A percentile compares a stretch with the other conserved stretches of the same genome.
These are phyloP conservation scores for Yoshiicerus persimilis DNA, from an alignment of 1,140 invertebrate species.

Conservation along the genomic window DNA sequence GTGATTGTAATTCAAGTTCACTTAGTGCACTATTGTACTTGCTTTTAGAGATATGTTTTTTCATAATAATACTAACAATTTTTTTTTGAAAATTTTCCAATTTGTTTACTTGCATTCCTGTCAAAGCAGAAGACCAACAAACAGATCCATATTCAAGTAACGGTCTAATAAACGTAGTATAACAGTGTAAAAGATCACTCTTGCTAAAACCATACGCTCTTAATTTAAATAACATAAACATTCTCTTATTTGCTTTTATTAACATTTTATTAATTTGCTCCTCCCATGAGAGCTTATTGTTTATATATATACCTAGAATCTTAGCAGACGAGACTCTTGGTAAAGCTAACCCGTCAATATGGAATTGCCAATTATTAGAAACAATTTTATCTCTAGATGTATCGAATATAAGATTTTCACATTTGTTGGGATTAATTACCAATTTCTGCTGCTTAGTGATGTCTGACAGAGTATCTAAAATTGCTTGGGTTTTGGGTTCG, in stretches of 20 bases:
- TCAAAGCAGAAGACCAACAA: background rate
- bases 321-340: background rate
- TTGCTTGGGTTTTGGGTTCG: background rate
- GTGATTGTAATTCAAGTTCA: no score
- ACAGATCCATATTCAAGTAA: background rate
- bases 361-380: background rate
- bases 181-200: background rate
- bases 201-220: background rate
- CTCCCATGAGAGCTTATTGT: background rate
- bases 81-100: background rate
- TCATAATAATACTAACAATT: background rate
- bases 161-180: background rate
- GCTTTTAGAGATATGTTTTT: background rate
- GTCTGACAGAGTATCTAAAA: background rate
- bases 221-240: background rate
- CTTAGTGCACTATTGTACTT: no score
- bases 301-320: background rate
- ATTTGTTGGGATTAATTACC: background rate
- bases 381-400: background rate
- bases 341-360: background rate
- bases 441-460: no score
- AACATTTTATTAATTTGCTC: background rate
- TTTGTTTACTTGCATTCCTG: background rate
- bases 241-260: background rate
- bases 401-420: background rate